These are phyloP conservation scores for Neoitamus cyanurus DNA, from an alignment of 2,888 invertebrate genomes.

Conservation along the genomic window DNA sequence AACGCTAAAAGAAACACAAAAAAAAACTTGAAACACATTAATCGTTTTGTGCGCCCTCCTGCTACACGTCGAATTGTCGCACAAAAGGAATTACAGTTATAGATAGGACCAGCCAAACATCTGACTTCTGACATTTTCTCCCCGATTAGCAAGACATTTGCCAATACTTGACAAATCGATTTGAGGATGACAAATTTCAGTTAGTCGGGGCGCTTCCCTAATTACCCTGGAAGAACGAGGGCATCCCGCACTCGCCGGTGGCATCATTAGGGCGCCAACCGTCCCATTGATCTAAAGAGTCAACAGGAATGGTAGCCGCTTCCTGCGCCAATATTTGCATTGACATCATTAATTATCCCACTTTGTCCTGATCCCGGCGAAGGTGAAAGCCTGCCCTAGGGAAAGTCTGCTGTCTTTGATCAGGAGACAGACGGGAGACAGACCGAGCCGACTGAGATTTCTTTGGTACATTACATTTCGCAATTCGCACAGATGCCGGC, in stretches of 20 bases:
- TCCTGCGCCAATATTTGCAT: constrained; percentile 51
- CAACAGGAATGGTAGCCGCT: constrained; percentile 32
- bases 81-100: not conserved
- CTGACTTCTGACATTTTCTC: constrained; percentile 23
- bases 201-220: constrained; percentile 36
- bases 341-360: constrained; percentile 50
- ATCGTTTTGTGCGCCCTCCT: not conserved
- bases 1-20: not conserved
- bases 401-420: constrained; percentile 2
- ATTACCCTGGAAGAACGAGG: constrained; percentile 20
- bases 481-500: constrained; percentile 4
- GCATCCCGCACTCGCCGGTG: not conserved
- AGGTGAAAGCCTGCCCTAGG: not conserved
- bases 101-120: not conserved
- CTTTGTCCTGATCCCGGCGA: not conserved
- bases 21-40: not conserved
- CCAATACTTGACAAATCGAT: constrained; percentile 44
- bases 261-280: constrained; percentile 45
- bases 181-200: constrained; percentile 47
- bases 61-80: not conserved
- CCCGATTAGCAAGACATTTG: constrained; percentile 38
- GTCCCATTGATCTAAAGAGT: constrained; percentile 49
- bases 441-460: not conserved
- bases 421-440: not conserved
- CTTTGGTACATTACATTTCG: no score